phyloP scores from a whole-genome alignment of 2,113 vertebrate genomes.

The Neoarius graeffei region DNA sequence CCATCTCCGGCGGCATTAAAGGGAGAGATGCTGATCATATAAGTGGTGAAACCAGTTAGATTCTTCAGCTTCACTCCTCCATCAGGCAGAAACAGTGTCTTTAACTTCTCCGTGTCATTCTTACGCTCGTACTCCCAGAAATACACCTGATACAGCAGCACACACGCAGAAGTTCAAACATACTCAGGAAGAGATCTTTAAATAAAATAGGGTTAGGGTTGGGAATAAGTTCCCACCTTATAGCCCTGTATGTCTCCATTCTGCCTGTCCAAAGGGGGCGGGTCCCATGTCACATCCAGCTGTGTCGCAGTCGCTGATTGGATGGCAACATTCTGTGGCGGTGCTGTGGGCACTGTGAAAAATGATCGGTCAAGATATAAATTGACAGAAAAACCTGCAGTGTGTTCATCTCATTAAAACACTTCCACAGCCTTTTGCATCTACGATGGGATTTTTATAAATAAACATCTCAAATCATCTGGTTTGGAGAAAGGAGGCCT shows the following conservation, averaged over 20 bases:
- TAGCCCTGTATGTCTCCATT: constrained; percentile 98
- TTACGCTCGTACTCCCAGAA: constrained; percentile 88
- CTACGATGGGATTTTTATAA: not conserved
- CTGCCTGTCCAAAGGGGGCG: constrained; percentile 83
- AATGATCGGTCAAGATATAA: not conserved
- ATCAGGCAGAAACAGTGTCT: constrained; percentile 91
- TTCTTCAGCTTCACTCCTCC: constrained; percentile 90
- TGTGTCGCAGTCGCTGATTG: constrained; percentile 87
- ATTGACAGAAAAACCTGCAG: not conserved
- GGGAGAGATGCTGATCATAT: constrained; percentile 88
- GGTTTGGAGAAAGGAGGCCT: not conserved
- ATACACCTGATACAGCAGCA: constrained; percentile 77
- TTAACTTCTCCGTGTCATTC: constrained; percentile 82
- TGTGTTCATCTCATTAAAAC: not conserved
- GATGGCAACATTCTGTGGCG: constrained; percentile 84
- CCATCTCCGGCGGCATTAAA: constrained; percentile 95
- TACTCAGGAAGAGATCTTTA: too few species aligned
- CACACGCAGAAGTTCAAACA: not conserved
- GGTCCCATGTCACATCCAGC: constrained; percentile 92
- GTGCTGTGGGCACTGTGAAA: constrained; percentile 85
- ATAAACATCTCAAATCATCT: not conserved
- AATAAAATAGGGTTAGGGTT: not conserved
- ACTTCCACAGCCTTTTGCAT: not conserved
- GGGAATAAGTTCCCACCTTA: constrained; percentile 75
- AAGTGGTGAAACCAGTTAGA: constrained; percentile 91